Percentiles rank a stretch among this genome's conserved stretches.
phyloP scores from a whole-genome alignment of 2,888 invertebrate genomes.

The Pomacea canaliculata region DNA sequence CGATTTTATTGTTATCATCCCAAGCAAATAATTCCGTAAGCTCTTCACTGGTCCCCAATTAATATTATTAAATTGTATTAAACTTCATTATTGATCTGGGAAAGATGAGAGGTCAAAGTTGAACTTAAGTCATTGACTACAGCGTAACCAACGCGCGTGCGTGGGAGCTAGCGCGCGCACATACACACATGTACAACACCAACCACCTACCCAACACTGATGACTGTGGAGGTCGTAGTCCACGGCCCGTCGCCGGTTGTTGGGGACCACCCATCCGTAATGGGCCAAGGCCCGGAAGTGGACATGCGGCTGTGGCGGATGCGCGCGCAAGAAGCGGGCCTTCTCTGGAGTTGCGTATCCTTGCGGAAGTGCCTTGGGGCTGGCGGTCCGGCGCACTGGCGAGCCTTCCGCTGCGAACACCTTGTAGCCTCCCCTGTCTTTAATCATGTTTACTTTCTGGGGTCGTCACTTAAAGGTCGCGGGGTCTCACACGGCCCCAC shows the following conservation, averaged over 20 bases:
- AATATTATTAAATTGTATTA: too few relatives aligned
- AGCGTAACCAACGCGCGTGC: too few relatives aligned
- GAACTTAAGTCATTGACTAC: too few relatives aligned
- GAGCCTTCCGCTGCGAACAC: conserved; percentile 21
- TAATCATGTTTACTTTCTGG: not conserved
- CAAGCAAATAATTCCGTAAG: too few relatives aligned
- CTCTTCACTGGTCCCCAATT: too few relatives aligned
- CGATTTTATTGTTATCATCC: too few relatives aligned
- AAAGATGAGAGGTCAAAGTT: too few relatives aligned
- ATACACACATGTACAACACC: too few relatives aligned
- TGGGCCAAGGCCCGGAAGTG: conserved; percentile 6
- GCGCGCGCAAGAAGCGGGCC: conserved; percentile 19
- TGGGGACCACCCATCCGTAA: conserved; percentile 48
- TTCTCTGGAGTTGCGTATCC: conserved; percentile 20
- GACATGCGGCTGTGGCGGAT: not conserved
- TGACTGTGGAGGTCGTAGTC: conserved; percentile 36
- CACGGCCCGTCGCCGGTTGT: conserved; percentile 45
- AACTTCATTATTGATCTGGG: too few relatives aligned
- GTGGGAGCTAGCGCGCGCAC: too few relatives aligned
- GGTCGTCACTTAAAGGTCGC: not conserved
- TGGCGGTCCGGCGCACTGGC: not conserved
- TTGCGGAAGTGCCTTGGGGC: conserved; percentile 2
- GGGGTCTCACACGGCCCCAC: too few relatives aligned
- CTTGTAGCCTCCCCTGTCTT: conserved; percentile 21
- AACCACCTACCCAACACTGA: too few relatives aligned